Evolutionary conservation across 2,797 vertebrate species (phyloP).

Genomic region (Astyanax mexicanus): DNA sequence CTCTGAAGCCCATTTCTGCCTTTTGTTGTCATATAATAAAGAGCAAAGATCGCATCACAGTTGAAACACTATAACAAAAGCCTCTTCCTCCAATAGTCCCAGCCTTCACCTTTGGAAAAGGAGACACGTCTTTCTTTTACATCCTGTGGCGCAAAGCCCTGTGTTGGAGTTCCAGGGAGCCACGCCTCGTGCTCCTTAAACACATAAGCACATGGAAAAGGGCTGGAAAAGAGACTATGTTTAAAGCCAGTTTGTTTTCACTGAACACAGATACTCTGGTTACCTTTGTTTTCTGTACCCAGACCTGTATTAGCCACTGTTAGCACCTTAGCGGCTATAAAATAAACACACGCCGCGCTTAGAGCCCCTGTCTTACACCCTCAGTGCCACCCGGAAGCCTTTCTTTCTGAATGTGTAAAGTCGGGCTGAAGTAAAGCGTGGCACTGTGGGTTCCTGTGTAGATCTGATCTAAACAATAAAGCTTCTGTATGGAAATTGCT

Average conservation of each 20-base stretch:
- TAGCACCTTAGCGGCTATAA: slow-evolving; percentile 9
- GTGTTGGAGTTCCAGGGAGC: slow-evolving; percentile 31
- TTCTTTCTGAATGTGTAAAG: neutral
- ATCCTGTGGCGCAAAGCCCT: slow-evolving; percentile 69
- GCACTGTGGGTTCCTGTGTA: slow-evolving; percentile 13
- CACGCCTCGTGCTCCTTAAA: slow-evolving; percentile 49
- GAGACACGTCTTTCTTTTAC: slow-evolving; percentile 52
- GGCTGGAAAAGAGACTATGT: slow-evolving; percentile 38
- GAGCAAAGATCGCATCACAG: slow-evolving; percentile 33
- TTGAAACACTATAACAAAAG: slow-evolving; percentile 63
- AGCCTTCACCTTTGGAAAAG: slow-evolving; percentile 69
- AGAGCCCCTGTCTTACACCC: too few relatives aligned
- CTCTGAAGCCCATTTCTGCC: slow-evolving; percentile 44
- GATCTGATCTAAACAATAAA: neutral
- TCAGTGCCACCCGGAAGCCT: neutral
- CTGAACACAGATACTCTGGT: slow-evolving; percentile 41
- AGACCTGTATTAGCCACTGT: slow-evolving; percentile 31
- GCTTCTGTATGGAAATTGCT: neutral
- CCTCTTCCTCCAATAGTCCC: slow-evolving; percentile 78
- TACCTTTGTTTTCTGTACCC: slow-evolving; percentile 34
- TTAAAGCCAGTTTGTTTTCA: slow-evolving; percentile 51
- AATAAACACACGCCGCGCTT: slow-evolving; percentile 23
- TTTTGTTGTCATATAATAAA: slow-evolving; percentile 63
- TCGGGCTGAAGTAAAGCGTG: slow-evolving; percentile 14
- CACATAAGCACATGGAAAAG: slow-evolving; percentile 40